Base-by-base conservation (phyloP, 2,888 invertebrate species). In the Agrochola circellaris region DNA sequence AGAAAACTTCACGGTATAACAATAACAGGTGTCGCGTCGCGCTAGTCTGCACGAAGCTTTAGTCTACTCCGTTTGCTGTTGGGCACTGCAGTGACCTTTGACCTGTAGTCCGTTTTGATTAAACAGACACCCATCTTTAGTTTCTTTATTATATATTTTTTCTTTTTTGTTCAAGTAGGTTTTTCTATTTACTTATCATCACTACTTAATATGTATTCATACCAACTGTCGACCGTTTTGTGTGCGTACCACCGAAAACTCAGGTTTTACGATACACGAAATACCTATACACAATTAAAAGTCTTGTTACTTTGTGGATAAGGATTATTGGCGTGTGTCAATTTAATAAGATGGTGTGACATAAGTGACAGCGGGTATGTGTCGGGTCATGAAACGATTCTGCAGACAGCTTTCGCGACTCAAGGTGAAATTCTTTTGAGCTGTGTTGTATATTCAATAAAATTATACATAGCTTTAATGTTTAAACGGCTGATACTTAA, bases 371-470 rank as follows among this genome's bases (percentile, higher is more conserved):
- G 68, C 38, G 68, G 56, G 74, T 78, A 79, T 51, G 60, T 66
- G 66, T 66, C 68, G 78, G 83, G 80, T 87, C 84, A 79, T 83
- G 84, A 81, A 76, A 76, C 70, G 79, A 84, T 86, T 79, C 86
- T 87, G 87, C 85, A 83, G 80, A 87, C 90, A 91, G 91, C 94
- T 94, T 94, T 94, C 94, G 89, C 92, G 89, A 88, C 88, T 91
- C 94, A 94, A 94, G 94, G 94, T 91, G 93, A 93, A 92, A 94
- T 93, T 93, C 92, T 92, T 92, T 89, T 87, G 75, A 85, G 75
- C 75, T 81, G 77, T 87, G 71, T 86, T 85, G 82, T 75, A 81
- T 66, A 75, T 77, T 67, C 23, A 42, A 67, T 80, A 45, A 58
- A 81, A 79, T 71, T 80, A 65, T 69, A 80, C 76, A 75, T 84